Base-by-base conservation (phyloP, 2,888 invertebrate genomes). In the Gymnosoma rotundatum region DNA sequence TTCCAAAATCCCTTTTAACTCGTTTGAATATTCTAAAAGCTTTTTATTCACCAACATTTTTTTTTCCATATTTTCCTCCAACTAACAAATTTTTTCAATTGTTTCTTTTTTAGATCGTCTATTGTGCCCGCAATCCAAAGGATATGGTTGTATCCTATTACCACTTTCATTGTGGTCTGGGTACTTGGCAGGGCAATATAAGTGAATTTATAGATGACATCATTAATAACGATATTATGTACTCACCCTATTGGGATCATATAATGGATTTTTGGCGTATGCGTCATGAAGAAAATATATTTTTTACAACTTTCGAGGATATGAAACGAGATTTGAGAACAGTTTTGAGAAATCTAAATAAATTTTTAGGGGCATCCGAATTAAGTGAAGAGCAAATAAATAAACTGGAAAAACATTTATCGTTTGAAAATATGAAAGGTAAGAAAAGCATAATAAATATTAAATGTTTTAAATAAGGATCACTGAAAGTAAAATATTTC, bases 71-170 rank as follows among this genome's bases (percentile, higher is more conserved):
- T 3, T 50, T 52, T 18, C 8, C 20, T 18, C 8, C 8, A 7
- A 20, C 3, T 32, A 32, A 32, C 1, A 25, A 32, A 32, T 5
- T 32, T 6, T 32, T 32, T 20, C 3, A 52, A 66, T 72, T n/a
- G 16, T 54, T 6, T 72, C n/a, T 32, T 6, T 61, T 52, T 54
- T 67, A 95, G 93, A 93, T 96, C 38, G 94, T 97, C 54, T 97
- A 97, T 88, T 94, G 97, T 0, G 96, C 96, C 0, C 93, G 97
- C 84, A 97, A 97, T 91, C 96, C 97, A 0, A 95, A 96, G 90
- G 97, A 97, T 90, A 95, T 96, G 0, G 94, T 94, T 0, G 95
- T 97, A 0, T 97, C 97, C 0, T 96, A 94, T 90, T 97, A 95
- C 88, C 95, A 96, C 90, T 93, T 94, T 83, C 90, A 94, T 0